A percentile compares a stretch with the other conserved stretches of the same genome.
phyloP scores from a whole-genome alignment of 2,797 vertebrate species.

The Rhinatrema bivittatum region DNA sequence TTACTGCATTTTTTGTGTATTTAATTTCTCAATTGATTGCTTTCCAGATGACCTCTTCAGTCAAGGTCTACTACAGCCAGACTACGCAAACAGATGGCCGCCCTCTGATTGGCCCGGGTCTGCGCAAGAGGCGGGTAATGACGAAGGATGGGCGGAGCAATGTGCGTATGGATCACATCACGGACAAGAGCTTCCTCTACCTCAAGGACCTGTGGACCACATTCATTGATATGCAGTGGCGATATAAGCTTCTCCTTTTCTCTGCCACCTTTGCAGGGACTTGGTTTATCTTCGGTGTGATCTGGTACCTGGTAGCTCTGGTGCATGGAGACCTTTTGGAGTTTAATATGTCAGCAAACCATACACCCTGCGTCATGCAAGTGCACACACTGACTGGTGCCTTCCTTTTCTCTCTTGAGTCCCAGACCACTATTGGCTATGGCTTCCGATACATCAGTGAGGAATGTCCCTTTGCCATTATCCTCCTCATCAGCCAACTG shows the following conservation, averaged over 20 bases:
- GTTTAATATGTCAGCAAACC: conserved; percentile 80
- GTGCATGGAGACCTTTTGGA: conserved; percentile 68
- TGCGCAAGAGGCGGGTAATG: conserved; percentile 58
- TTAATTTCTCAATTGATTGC: too few relatives aligned
- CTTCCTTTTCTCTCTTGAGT: conserved; percentile 93
- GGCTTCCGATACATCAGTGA: conserved; percentile 95
- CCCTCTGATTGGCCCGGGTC: conserved; percentile 48
- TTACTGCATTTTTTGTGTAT: too few relatives aligned
- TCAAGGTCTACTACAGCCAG: conserved; percentile 70
- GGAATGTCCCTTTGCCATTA: conserved; percentile 84
- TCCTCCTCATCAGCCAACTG: conserved; percentile 86
- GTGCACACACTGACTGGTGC: conserved; percentile 88
- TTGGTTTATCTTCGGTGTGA: conserved; percentile 68
- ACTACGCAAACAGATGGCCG: conserved; percentile 69
- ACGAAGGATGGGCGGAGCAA: conserved; percentile 75
- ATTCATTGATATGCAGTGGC: conserved; percentile 77
- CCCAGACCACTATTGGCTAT: conserved; percentile 92
- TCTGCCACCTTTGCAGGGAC: conserved; percentile 73
- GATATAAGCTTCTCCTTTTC: conserved; percentile 72
- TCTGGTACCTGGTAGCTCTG: conserved; percentile 71
- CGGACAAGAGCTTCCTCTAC: conserved; percentile 67
- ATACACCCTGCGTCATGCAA: conserved; percentile 91
- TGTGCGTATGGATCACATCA: conserved; percentile 64
- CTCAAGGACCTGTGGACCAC: conserved; percentile 78
- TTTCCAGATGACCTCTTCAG: conserved; percentile 57